These are phyloP conservation scores for Pithys albifrons DNA, from an alignment of 2,113 vertebrate genomes.

Conservation along the genomic window DNA sequence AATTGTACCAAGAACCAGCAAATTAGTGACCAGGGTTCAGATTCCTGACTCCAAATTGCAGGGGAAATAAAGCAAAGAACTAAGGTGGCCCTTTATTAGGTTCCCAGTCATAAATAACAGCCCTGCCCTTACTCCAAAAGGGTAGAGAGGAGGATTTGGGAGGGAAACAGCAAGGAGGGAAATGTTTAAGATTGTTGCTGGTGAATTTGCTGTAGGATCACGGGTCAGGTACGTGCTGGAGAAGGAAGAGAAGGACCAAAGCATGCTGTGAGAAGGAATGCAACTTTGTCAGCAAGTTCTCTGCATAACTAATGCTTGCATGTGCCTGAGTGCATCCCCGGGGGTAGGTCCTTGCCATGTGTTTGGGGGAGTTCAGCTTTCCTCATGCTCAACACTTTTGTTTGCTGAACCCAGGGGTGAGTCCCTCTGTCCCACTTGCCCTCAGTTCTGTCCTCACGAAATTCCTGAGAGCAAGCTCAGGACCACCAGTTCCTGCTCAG, in stretches of 20 bases:
- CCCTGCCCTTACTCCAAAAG: not conserved
- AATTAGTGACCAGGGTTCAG: not conserved
- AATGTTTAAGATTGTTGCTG: not conserved
- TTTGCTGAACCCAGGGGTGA: not conserved
- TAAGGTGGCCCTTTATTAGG: not conserved
- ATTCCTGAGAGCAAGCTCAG: not conserved
- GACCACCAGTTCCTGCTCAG: too few species aligned
- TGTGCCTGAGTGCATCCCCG: not conserved
- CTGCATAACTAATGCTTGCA: not conserved
- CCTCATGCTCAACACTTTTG: not conserved
- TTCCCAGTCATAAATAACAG: not conserved
- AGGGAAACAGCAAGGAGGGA: not conserved
- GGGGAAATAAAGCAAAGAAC: not conserved
- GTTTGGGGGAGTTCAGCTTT: not conserved
- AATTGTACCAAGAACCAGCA: not conserved
- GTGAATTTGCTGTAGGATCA: not conserved
- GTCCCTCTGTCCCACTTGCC: not conserved
- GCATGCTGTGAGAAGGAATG: constrained; percentile 20
- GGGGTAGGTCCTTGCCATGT: not conserved
- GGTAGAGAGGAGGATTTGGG: not conserved
- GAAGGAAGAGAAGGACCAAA: not conserved
- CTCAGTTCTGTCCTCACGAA: not conserved
- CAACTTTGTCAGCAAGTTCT: not conserved
- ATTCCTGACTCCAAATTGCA: not conserved
- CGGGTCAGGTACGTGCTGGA: not conserved